Conservation (phyloP, 2,888 invertebrate species). For the Drosophila monieri region DNA sequence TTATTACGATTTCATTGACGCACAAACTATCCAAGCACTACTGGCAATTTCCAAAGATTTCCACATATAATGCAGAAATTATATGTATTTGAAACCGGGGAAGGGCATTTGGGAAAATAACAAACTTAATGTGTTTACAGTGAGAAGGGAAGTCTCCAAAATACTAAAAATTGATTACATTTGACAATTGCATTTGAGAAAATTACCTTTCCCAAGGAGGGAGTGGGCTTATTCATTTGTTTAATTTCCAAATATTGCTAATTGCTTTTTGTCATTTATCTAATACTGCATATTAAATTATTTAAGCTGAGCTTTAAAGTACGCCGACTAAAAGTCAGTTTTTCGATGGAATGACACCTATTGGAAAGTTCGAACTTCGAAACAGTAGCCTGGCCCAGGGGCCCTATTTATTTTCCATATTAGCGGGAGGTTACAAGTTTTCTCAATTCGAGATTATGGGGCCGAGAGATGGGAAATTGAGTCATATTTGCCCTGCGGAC, state of each 20-base stretch:
- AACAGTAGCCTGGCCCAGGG: constrained; percentile 23
- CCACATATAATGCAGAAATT: constrained; percentile 21
- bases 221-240: constrained; percentile 18
- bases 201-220: background rate
- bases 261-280: constrained; percentile 54
- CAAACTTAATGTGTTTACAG: background rate
- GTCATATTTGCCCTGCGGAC: constrained; percentile 46
- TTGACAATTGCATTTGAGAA: background rate
- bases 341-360: constrained; percentile 8
- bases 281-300: constrained; percentile 37
- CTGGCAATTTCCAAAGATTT: constrained; percentile 22
- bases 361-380: constrained; percentile 1
- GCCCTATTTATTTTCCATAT: constrained; percentile 62
- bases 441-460: constrained; percentile 51
- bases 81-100: no score
- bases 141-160: background rate
- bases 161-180: background rate
- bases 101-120: constrained; percentile 6
- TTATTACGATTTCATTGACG: constrained; percentile 40
- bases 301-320: constrained; percentile 40
- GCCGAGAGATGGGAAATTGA: constrained; percentile 50
- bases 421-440: constrained; percentile 56
- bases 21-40: constrained; percentile 4
- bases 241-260: constrained; percentile 55
- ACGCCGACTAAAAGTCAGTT: background rate